Evolutionary conservation across 2,797 vertebrate genomes (phyloP), one percentile per base, ranked within the genome.

Genomic region (Cyprinodon diabolis): DNA sequence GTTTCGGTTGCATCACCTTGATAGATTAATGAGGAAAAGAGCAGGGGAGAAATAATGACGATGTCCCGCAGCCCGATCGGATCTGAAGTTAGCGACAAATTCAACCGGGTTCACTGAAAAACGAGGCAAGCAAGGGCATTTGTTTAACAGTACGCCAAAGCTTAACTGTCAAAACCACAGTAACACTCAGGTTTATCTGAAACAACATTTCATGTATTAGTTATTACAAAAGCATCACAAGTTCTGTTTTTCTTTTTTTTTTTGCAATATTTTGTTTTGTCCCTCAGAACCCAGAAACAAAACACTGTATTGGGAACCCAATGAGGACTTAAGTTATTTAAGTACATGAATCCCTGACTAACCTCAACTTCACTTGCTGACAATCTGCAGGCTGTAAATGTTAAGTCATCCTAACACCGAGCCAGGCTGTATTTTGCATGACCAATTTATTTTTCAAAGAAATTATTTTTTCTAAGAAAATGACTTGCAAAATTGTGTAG

Each of bases 21-120:
- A 68, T 62, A 74, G 57, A 81, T 74, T 76, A 67, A 71, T 37
- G 37, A 54, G 14, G 49, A 74, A 79, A 80, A 68, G 19, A 77
- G 75, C 9, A 35, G 51, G 4, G 63, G 55, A 72, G 69, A 43
- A 65, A 70, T 69, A 63, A 75, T 74, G 60, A 77, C 57, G 56
- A 74, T 66, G 69, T 78, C 66, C 70, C 57, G 62, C 30, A 67
- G 74, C 23, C 54, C 66, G 60, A 75, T 84, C 56, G 65, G 13
- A 83, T 81, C 69, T 67, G 48, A 55, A 48, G 23, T 69, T 76
- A 63, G 54, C 35, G 25, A 69, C 49, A 8, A 45, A 68, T 67
- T 72, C 43, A 43, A 81, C 71, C 3, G 19, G 51, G 3, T 65
- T 7, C 67, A 69, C 25, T 4, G 56, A 69, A 23, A 62, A 71